Base-by-base conservation (phyloP, 1,140 invertebrate species). In the Megathymus violae region DNA sequence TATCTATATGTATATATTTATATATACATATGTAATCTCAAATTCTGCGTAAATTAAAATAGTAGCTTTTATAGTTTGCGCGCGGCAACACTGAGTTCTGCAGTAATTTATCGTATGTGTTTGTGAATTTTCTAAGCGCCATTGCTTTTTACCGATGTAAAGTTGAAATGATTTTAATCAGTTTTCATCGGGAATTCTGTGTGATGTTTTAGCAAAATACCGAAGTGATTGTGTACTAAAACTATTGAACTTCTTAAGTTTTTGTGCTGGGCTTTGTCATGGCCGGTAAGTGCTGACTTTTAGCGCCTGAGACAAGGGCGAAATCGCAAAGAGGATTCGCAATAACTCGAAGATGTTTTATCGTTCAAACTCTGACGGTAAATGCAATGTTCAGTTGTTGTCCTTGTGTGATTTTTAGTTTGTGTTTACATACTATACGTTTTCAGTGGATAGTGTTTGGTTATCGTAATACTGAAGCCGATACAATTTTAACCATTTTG, bases 201-300 rank as follows among this genome's bases (percentile, higher is more conserved):
- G 89, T 89, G 83, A 90, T 91, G 88, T 91, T 91, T 89, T 91
- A 91, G 80, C 79, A 82, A 86, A 88, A 84, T 84, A 84, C 67
- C 84, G 59, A 74, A 80, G 85, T 89, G 85, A 86, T 89, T 91
- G 90, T 91, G 90, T 85, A 84, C 71, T 85, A 82, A 88, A 89
- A 91, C 82, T 88, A 86, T 90, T 62, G 78, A 89, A 90, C 85
- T 91, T 84, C 80, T 88, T 89, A 82, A 91, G 82, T 90, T 90
- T 84, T 91, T 88, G 88, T 90, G 89, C 89, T 91, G 90, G 90
- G 88, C 89, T 91, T 91, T 91, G 90, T 89, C 90, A 91, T 91
- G 90, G 90, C 89, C 90, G 90, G 90, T 91, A 91, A 91, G 90
- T 91, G 88, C 80, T 91, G 90, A 91, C 89, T 91, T 91, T 91